Conservation (phyloP, 2,888 invertebrate species). For the Platypus cylindrus region DNA sequence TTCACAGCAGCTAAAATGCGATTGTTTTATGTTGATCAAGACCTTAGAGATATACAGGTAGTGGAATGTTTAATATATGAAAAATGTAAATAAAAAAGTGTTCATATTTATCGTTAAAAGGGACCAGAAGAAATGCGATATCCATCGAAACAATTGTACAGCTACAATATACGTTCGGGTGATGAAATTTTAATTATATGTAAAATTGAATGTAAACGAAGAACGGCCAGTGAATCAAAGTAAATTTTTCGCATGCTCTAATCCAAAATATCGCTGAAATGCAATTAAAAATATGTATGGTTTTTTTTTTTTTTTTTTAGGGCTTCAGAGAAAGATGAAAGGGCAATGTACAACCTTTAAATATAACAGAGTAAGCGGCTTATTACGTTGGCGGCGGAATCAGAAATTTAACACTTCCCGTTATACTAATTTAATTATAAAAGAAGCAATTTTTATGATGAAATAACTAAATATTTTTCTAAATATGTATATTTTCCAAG, state of each 20-base stretch:
- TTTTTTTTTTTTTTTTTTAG: too few relatives aligned
- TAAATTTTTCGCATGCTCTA: slow-evolving; percentile 13
- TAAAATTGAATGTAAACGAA: slow-evolving; percentile 69
- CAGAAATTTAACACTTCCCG: slow-evolving; percentile 1
- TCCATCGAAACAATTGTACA: slow-evolving; percentile 79
- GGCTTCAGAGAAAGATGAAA: slow-evolving; percentile 17
- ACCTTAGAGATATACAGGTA: slow-evolving; percentile 44
- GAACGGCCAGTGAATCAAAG: slow-evolving; percentile 25
- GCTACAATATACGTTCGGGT: slow-evolving; percentile 79
- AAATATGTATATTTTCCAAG: too few relatives aligned
- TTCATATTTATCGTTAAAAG: too few relatives aligned
- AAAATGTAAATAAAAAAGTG: too few relatives aligned
- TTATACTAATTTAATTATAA: slow-evolving; percentile 4
- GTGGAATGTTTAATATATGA: too few relatives aligned
- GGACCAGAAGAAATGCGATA: slow-evolving; percentile 85
- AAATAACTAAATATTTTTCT: too few relatives aligned
- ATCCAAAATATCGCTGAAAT: background rate
- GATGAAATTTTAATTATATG: slow-evolving; percentile 85
- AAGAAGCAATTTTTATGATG: too few relatives aligned
- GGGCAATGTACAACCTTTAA: slow-evolving; percentile 18
- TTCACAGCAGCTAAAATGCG: slow-evolving; percentile 76
- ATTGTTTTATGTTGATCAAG: slow-evolving; percentile 80
- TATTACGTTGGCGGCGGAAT: slow-evolving; percentile 1
- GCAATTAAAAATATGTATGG: background rate
- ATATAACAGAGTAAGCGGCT: slow-evolving; percentile 7